A percentile compares a stretch with the other conserved stretches of the same genome.
These are phyloP conservation scores for Eledone cirrhosa DNA, from an alignment of 2,888 invertebrate genomes.

Conservation along the genomic window DNA sequence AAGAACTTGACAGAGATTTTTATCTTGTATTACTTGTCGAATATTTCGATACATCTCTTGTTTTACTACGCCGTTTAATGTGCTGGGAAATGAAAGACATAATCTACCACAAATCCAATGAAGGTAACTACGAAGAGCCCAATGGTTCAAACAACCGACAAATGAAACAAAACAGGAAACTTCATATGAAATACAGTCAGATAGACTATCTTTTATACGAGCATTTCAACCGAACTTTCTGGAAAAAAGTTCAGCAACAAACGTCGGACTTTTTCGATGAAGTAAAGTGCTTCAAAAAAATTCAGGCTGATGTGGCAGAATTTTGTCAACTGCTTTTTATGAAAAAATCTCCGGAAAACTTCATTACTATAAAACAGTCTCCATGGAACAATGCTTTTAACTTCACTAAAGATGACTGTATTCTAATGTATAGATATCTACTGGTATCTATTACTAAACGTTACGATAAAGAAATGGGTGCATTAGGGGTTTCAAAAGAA, in stretches of 20 bases:
- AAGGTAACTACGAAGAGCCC: slow-evolving; percentile 39
- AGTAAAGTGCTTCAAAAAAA: slow-evolving; percentile 42
- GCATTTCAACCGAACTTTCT: slow-evolving; percentile 59
- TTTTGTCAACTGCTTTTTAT: not conserved
- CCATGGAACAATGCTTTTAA: slow-evolving; percentile 41
- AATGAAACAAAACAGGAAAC: slow-evolving; percentile 38
- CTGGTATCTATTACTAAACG: slow-evolving; percentile 42
- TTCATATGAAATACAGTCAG: slow-evolving; percentile 54
- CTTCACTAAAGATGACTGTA: slow-evolving; percentile 44
- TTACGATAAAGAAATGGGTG: slow-evolving; percentile 39
- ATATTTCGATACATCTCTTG: slow-evolving; percentile 62
- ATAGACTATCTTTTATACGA: slow-evolving; percentile 60
- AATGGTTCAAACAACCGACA: slow-evolving; percentile 6
- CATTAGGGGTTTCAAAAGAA: not conserved
- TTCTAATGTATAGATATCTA: slow-evolving; percentile 42
- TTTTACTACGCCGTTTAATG: slow-evolving; percentile 59
- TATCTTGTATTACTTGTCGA: slow-evolving; percentile 62
- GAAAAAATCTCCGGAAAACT: not conserved
- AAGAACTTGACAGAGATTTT: slow-evolving; percentile 52
- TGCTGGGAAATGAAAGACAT: slow-evolving; percentile 64
- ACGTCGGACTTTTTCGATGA: slow-evolving; percentile 50
- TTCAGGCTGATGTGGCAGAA: not conserved
- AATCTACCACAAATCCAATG: slow-evolving; percentile 52
- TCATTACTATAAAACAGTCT: slow-evolving; percentile 34
- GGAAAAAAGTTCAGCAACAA: slow-evolving; percentile 48